Conservation (phyloP, 2,888 invertebrate species). For the Ditula angustiorana region DNA sequence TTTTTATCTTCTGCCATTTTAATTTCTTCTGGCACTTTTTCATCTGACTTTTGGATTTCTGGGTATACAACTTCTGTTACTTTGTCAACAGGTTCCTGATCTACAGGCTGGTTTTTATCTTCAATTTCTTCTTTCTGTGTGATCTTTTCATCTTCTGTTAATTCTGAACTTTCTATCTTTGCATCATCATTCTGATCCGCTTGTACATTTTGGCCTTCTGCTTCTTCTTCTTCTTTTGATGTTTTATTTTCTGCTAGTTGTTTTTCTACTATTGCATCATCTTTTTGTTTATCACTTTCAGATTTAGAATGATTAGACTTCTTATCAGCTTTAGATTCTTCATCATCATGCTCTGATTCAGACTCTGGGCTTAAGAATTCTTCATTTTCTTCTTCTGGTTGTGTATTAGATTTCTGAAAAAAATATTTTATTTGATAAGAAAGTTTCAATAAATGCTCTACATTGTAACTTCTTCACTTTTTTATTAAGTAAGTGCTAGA, state of each 20-base stretch:
- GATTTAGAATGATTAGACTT: constrained; percentile 28
- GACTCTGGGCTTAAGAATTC: constrained; percentile 81
- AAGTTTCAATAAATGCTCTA: not conserved
- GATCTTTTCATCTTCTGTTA: constrained; percentile 41
- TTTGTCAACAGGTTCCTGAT: constrained; percentile 35
- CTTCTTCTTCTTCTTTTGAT: constrained; percentile 41
- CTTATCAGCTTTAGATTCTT: constrained; percentile 46
- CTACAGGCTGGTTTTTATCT: constrained; percentile 42
- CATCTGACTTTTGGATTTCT: constrained; percentile 1
- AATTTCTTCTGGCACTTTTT: not conserved
- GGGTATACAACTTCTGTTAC: constrained; percentile 19
- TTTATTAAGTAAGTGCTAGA: no score
- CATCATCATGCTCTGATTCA: constrained; percentile 73
- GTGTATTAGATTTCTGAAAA: constrained; percentile 57
- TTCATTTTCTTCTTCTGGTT: constrained; percentile 76
- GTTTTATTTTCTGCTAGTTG: constrained; percentile 39
- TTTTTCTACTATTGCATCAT: constrained; percentile 37
- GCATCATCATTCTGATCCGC: constrained; percentile 33
- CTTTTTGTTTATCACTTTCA: constrained; percentile 45
- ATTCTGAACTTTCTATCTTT: constrained; percentile 31
- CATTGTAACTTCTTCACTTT: not conserved
- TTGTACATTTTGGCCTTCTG: constrained; percentile 31
- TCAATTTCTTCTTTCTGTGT: constrained; percentile 46
- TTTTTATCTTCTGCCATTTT: constrained; percentile 11
- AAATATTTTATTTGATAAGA: not conserved